Conservation (phyloP, 2,888 invertebrate genomes). For the Melieria crassipennis region DNA sequence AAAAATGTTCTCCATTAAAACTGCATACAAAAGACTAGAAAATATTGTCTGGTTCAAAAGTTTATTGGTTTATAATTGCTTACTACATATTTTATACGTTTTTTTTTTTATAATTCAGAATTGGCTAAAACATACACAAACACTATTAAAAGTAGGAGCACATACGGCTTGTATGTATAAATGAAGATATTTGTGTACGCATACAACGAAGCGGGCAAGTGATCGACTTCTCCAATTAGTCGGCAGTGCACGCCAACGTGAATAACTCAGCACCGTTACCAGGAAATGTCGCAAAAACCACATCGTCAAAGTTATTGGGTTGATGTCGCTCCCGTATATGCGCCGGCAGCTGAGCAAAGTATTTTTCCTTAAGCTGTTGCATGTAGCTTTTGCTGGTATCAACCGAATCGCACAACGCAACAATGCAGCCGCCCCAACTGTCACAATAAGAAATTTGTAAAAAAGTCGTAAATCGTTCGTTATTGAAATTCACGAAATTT, state of each 20-base stretch:
- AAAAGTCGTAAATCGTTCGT: background rate
- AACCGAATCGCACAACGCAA: slow-evolving; percentile 72
- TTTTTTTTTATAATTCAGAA: too few species aligned
- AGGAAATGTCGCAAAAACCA: slow-evolving; percentile 76
- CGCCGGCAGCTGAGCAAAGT: slow-evolving; percentile 71
- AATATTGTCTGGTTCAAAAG: too few species aligned
- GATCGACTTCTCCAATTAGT: too few species aligned
- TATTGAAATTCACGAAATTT: background rate
- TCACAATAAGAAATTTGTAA: slow-evolving; percentile 40
- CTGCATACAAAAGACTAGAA: too few species aligned
- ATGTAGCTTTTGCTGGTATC: slow-evolving; percentile 76
- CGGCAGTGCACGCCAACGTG: background rate
- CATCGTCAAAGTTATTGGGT: slow-evolving; percentile 67
- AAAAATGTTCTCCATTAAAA: too few species aligned
- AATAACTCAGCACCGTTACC: slow-evolving; percentile 61
- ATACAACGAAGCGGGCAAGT: too few species aligned
- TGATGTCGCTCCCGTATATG: slow-evolving; percentile 65
- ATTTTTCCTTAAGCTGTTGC: slow-evolving; percentile 73
- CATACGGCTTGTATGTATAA: too few species aligned
- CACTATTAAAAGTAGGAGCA: too few species aligned
- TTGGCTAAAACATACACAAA: too few species aligned
- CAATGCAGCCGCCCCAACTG: slow-evolving; percentile 97
- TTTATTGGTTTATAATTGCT: too few species aligned
- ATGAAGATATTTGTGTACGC: too few species aligned
- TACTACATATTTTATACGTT: too few species aligned